Conservation (phyloP, 2,797 vertebrate species). For the Naso thynnoides region DNA sequence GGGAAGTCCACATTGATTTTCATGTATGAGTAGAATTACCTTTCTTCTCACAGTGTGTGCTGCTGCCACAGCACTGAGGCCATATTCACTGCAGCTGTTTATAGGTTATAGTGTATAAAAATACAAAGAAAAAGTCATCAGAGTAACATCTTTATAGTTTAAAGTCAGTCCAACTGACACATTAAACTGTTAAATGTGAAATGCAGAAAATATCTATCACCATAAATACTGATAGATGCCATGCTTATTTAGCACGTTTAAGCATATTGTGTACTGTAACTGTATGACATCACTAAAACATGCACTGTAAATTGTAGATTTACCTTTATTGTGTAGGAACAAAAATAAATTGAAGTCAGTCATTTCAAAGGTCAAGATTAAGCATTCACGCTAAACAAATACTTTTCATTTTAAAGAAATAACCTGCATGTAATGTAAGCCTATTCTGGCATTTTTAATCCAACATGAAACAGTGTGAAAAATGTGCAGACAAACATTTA, state of each 20-base stretch:
- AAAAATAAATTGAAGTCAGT: background rate
- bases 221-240: background rate
- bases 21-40: slow-evolving; percentile 34
- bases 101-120: background rate
- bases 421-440: no score
- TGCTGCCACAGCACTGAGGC: background rate
- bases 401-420: background rate
- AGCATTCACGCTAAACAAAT: background rate
- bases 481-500: background rate
- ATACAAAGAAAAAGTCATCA: background rate
- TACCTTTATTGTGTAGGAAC: background rate
- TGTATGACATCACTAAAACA: background rate
- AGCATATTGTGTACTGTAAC: background rate
- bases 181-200: no score
- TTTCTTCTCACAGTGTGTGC: slow-evolving; percentile 1
- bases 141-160: background rate
- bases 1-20: slow-evolving; percentile 69
- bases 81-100: background rate
- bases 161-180: background rate
- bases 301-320: background rate
- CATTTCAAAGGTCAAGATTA: background rate
- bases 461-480: background rate
- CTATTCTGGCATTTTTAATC: background rate
- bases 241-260: background rate
- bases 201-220: background rate